Evolutionary conservation across 2,113 vertebrate species (phyloP).

Genomic region (Notechis scutatus): DNA sequence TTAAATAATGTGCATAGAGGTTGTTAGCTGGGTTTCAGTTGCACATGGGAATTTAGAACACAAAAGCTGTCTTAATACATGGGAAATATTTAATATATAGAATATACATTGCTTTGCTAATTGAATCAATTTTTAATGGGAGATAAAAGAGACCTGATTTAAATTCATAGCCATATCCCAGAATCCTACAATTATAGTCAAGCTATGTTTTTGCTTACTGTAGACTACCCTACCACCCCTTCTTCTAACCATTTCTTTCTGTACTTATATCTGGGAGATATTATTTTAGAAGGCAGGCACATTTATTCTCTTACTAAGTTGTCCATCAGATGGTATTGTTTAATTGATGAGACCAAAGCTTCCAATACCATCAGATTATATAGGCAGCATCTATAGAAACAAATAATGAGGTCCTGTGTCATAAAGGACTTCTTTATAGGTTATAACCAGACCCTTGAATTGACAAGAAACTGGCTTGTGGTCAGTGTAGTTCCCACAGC

Average conservation of each 20-base stretch:
- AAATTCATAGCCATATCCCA: background rate
- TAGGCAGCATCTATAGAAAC: background rate
- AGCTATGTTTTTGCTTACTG: background rate
- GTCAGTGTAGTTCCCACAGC: background rate
- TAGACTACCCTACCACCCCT: background rate
- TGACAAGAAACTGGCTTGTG: background rate
- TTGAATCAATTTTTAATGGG: background rate
- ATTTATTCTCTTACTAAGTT: background rate
- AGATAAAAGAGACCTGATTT: background rate
- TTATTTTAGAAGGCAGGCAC: background rate
- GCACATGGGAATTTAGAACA: background rate
- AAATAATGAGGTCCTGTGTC: background rate
- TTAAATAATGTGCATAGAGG: background rate
- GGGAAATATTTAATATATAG: background rate
- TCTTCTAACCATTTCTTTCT: background rate
- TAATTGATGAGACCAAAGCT: background rate
- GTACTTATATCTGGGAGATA: background rate
- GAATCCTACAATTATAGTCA: background rate
- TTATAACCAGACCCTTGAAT: background rate
- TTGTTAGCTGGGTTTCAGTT: background rate
- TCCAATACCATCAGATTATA: background rate
- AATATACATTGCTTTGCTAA: constrained; percentile 11
- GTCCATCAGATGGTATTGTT: background rate
- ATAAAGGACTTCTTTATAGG: background rate
- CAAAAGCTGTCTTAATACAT: background rate